Percentiles rank a stretch among this genome's conserved stretches.
Evolutionary conservation across 2,113 vertebrate species (phyloP).

Genomic region (Microtus richardsoni): DNA sequence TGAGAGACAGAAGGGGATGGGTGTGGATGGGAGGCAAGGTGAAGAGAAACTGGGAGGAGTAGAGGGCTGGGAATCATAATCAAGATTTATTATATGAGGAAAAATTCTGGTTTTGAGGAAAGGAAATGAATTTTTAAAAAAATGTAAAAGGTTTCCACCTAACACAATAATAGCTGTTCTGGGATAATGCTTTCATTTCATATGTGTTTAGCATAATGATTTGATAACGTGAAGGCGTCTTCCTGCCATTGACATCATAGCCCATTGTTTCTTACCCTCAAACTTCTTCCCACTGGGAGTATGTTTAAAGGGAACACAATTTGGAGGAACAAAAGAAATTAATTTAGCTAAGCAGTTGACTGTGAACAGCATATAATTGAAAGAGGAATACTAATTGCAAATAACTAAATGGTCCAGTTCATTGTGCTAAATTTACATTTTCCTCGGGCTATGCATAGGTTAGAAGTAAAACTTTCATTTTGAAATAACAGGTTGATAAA

Average conservation of each 20-base stretch:
- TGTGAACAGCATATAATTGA: conserved; percentile 58
- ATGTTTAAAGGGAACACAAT: conserved; percentile 51
- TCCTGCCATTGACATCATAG: conserved; percentile 1
- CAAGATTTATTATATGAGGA: neutral
- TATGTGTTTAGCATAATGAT: neutral
- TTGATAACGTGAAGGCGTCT: conserved; percentile 24
- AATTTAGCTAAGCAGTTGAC: conserved; percentile 64
- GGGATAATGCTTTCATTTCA: conserved; percentile 45
- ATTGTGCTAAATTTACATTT: conserved; percentile 43
- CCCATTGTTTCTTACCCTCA: conserved; percentile 44
- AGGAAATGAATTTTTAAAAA: neutral
- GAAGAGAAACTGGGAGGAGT: neutral
- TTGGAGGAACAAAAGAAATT: conserved; percentile 65
- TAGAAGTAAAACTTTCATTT: conserved; percentile 45
- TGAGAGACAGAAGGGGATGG: neutral
- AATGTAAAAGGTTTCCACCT: neutral
- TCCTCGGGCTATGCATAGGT: neutral
- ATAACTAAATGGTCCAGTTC: conserved; percentile 26
- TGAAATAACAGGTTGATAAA: conserved; percentile 48
- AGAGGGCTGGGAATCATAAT: neutral
- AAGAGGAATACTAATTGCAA: conserved; percentile 59
- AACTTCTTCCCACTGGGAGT: conserved; percentile 32
- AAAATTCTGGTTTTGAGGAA: neutral
- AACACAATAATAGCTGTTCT: neutral
- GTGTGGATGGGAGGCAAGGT: neutral